Base-by-base conservation (phyloP, 2,797 vertebrate genomes). In the Myotis pilosus region DNA sequence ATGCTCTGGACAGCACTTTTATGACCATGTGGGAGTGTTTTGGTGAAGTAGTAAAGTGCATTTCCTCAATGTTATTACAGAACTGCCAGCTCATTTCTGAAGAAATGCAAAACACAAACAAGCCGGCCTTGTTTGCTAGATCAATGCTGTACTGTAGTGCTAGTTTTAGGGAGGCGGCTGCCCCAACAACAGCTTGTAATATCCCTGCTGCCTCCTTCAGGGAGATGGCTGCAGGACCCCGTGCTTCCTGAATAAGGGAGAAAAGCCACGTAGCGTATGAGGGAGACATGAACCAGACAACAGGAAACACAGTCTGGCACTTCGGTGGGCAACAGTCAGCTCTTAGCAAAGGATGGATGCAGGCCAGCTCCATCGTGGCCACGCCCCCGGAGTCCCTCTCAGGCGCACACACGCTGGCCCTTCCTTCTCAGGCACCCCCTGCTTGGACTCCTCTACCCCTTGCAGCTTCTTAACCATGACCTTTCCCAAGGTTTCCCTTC, bases 31-130 rank as follows among this genome's bases (percentile, higher is more conserved):
- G 76, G 74, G 89, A 89, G 53, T 88, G 86, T 72, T 82, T 87
- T 25, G 60, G 36, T 68, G 85, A 84, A 33, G 36, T 44, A 64
- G 33, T 83, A 20, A 85, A 90, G 69, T 25, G 30, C n/a, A 57
- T 38, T 49, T 91, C 47, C 64, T 57, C 71, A 5, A 15, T 83
- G 69, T 92, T 94, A 69, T 69, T 92, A 44, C 3, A 91, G 76
- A 95, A 76, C 41, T 15, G 49, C 64, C 92, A 87, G 88, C 57
- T 93, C 51, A 30, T 86, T 90, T 89, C 74, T 96, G 88, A 82
- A 93, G 90, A 74, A 83, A 93, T 13, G 44, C 84, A 71, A 82
- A 94, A 64, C 13, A 87, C 62, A 96, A 92, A 95, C 86, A 93
- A 88, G 71, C 60, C 0, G 1, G 30, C 86, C 81, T 94, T 96